Percentiles rank a stretch among this genome's conserved stretches.
Evolutionary conservation across 92 coral and sea anemone genomes (phyloP).

Genomic region (Galaxea fascicularis): DNA sequence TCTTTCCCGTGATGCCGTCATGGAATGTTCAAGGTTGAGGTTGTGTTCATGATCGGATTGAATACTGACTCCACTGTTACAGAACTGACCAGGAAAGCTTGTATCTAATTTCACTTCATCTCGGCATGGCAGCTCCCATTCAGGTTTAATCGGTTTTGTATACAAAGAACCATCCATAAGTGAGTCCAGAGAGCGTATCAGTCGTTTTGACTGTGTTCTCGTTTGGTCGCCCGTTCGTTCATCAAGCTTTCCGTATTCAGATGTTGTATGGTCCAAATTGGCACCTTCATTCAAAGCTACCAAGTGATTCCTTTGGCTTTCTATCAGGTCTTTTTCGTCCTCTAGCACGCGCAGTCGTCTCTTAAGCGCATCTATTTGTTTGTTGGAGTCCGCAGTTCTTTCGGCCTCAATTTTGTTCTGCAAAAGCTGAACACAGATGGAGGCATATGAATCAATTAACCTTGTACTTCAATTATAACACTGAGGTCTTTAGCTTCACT

Average conservation of each 20-base stretch:
- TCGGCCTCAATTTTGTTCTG: constrained; percentile 69
- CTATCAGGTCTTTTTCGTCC: constrained; percentile 64
- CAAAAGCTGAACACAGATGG: constrained; percentile 51
- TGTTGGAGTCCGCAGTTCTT: constrained; percentile 58
- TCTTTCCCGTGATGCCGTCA: not conserved
- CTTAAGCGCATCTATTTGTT: constrained; percentile 66
- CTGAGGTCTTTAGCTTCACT: not conserved
- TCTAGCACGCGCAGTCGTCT: constrained; percentile 71
- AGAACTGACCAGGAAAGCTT: constrained; percentile 6
- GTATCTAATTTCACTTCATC: constrained; percentile 10
- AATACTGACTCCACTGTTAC: not conserved
- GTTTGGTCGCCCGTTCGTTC: not conserved
- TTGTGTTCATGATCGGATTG: not conserved
- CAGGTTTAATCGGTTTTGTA: constrained; percentile 23
- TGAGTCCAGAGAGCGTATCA: constrained; percentile 45
- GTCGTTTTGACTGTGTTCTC: not conserved
- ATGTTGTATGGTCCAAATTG: not conserved
- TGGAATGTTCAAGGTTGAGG: not conserved
- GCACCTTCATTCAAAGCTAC: constrained; percentile 44
- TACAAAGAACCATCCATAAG: not conserved
- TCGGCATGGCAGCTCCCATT: constrained; percentile 28
- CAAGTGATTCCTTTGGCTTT: constrained; percentile 66
- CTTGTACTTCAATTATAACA: too few relatives aligned
- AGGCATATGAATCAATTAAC: not conserved
- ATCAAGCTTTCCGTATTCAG: not conserved